Evolutionary conservation across 2,797 vertebrate species (phyloP).

Genomic region (Gadopsis marmoratus): DNA sequence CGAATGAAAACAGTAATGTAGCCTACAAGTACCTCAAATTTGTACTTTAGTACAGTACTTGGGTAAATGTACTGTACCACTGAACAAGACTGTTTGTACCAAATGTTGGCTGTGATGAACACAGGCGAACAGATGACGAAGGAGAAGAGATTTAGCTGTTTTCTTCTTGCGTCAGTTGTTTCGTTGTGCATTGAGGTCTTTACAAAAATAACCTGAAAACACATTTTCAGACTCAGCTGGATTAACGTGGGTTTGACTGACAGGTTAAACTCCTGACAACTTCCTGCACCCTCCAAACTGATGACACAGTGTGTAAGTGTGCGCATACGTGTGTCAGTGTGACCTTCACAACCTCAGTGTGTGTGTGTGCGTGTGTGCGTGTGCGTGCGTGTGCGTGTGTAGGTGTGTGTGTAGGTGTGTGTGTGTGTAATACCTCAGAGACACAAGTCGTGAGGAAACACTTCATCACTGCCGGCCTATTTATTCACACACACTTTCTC

Average conservation of each 20-base stretch:
- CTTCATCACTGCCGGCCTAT: slow-evolving; percentile 73
- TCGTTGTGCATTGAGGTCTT: not conserved
- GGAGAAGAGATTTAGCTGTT: not conserved
- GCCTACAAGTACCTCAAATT: no score
- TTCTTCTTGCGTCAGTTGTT: not conserved
- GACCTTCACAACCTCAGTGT: no score
- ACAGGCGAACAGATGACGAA: not conserved
- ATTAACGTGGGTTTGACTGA: not conserved
- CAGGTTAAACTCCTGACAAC: slow-evolving; percentile 40
- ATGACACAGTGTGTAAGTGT: slow-evolving; percentile 36
- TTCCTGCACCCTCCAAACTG: slow-evolving; percentile 35
- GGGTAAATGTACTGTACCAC: no score
- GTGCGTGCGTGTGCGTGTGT: not conserved
- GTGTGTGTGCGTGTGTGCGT: no score
- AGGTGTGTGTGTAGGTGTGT: slow-evolving; percentile 2
- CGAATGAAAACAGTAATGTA: not conserved
- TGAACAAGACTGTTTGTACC: no score
- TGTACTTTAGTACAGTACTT: no score
- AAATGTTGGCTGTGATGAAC: not conserved
- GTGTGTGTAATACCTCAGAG: slow-evolving; percentile 62
- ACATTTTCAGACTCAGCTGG: slow-evolving; percentile 8
- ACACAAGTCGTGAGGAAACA: slow-evolving; percentile 56
- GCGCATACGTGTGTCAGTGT: not conserved
- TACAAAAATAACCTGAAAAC: not conserved
- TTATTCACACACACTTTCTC: slow-evolving; percentile 43